phyloP scores from a whole-genome alignment of 1,140 invertebrate species.

The Charaxes varanes region DNA sequence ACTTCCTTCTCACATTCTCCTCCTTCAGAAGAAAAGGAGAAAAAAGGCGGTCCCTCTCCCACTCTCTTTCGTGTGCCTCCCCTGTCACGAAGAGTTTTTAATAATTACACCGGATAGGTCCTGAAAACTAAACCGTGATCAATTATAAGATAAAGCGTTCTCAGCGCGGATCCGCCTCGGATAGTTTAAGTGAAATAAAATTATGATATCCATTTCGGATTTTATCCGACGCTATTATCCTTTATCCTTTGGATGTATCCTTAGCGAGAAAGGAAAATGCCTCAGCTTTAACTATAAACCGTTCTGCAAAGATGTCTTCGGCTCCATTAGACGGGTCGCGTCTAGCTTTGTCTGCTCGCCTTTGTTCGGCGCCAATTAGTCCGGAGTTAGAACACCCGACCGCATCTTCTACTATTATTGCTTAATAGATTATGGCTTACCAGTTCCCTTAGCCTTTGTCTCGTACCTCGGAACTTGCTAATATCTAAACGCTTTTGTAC shows the following conservation, averaged over 20 bases:
- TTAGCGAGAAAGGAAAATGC: slow-evolving; percentile 12
- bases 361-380: slow-evolving; percentile 48
- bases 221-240: slow-evolving; percentile 20
- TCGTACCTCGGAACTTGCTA: slow-evolving; percentile 13
- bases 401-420: slow-evolving; percentile 38
- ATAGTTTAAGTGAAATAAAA: slow-evolving; percentile 20
- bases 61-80: too few relatives aligned
- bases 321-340: slow-evolving; percentile 27
- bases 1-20: too few relatives aligned
- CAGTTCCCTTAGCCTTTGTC: slow-evolving; percentile 28
- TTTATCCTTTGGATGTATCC: slow-evolving; percentile 19
- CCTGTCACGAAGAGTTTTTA: too few relatives aligned
- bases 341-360: slow-evolving; percentile 28
- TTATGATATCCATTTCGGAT: slow-evolving; percentile 19
- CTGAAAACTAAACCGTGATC: too few relatives aligned
- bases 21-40: too few relatives aligned
- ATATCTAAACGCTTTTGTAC: slow-evolving; percentile 11
- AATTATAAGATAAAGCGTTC: too few relatives aligned
- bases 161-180: too few relatives aligned
- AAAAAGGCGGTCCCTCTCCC: too few relatives aligned
- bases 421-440: slow-evolving; percentile 48
- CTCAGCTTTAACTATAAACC: slow-evolving; percentile 25
- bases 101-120: too few relatives aligned
- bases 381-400: slow-evolving; percentile 27
- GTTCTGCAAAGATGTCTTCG: slow-evolving; percentile 31